A percentile compares a stretch with the other conserved stretches of the same genome.
Conservation (phyloP, 2,888 invertebrate genomes). For the Shargacucullia verbasci region DNA sequence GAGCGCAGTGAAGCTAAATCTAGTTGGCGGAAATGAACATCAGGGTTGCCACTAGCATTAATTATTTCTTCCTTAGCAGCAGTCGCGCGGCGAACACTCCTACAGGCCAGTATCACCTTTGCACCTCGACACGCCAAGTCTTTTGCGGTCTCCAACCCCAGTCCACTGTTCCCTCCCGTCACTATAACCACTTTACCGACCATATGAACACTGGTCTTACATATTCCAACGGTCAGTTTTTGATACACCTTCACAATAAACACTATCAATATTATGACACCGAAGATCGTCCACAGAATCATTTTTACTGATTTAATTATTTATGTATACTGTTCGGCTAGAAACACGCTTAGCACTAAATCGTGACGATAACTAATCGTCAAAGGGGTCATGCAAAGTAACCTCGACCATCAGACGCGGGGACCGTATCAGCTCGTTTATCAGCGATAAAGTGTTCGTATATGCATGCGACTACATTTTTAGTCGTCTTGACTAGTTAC, state of each 20-base stretch:
- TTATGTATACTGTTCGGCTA: conserved; percentile 18
- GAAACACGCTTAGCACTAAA: conserved; percentile 34
- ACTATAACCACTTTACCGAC: conserved; percentile 84
- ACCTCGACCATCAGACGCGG: conserved; percentile 46
- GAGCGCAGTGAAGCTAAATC: conserved; percentile 84
- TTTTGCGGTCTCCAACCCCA: conserved; percentile 87
- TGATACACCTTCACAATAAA: conserved; percentile 76
- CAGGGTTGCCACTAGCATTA: conserved; percentile 74
- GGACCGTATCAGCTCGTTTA: conserved; percentile 58
- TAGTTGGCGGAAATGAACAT: conserved; percentile 75
- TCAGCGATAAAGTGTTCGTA: conserved; percentile 56
- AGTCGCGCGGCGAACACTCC: conserved; percentile 77
- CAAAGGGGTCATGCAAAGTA: conserved; percentile 52
- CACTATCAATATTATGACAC: conserved; percentile 61
- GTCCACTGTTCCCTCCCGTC: conserved; percentile 85
- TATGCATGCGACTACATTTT: conserved; percentile 43
- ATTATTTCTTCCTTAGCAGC: conserved; percentile 78
- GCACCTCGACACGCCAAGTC: conserved; percentile 87
- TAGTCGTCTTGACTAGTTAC: conserved; percentile 43
- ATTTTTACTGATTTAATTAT: conserved; percentile 55
- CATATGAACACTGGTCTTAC: conserved; percentile 81
- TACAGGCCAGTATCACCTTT: conserved; percentile 85
- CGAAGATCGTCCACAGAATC: conserved; percentile 64
- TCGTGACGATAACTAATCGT: conserved; percentile 38
- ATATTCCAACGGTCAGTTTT: conserved; percentile 80